Evolutionary conservation across 2,113 vertebrate species (phyloP).

Genomic region (Columba janthina): DNA sequence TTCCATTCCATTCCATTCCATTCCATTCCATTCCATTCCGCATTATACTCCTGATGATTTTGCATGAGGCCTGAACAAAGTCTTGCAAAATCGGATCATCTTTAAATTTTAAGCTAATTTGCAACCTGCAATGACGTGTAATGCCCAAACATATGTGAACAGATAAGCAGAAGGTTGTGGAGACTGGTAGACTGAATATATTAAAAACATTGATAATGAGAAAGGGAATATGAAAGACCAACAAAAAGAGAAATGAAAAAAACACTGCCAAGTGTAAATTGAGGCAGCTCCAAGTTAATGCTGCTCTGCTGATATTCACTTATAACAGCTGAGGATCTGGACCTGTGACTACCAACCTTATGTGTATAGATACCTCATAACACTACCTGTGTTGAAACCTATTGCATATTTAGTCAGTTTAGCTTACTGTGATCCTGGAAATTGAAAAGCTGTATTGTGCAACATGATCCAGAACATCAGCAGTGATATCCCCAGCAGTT

Average conservation of each 20-base stretch:
- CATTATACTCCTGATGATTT: neutral
- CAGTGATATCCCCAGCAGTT: neutral
- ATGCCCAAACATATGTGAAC: neutral
- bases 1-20: too few species aligned
- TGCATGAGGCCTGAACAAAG: neutral
- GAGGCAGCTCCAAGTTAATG: neutral
- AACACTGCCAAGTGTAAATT: neutral
- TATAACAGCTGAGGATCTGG: neutral
- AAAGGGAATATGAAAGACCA: neutral
- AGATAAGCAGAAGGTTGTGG: neutral
- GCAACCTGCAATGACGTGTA: neutral
- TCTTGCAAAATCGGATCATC: neutral
- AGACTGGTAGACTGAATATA: neutral
- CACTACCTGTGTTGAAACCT: neutral
- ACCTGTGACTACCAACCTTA: neutral
- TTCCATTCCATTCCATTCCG: neutral
- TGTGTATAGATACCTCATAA: neutral
- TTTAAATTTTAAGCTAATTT: conserved; percentile 5
- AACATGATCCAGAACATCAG: neutral
- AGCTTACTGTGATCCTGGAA: neutral
- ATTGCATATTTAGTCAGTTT: neutral
- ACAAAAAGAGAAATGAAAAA: neutral
- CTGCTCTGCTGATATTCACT: neutral
- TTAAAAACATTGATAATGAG: neutral
- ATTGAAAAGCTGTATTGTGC: neutral